Evolutionary conservation across 2,888 invertebrate genomes (phyloP).

Genomic region (Nipponacmea schrenckii): DNA sequence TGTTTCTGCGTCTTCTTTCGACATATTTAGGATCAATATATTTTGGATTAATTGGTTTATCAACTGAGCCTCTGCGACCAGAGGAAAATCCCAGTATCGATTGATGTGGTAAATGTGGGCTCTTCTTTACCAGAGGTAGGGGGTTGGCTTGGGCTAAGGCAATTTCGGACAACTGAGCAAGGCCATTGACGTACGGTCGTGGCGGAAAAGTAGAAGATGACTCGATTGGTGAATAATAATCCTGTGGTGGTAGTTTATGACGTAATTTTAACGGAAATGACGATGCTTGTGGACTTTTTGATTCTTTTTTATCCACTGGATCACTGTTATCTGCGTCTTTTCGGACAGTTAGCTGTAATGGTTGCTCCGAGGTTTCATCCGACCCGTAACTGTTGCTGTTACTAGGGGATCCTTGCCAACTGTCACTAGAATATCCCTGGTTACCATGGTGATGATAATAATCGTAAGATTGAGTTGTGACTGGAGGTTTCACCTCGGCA

Average conservation of each 20-base stretch:
- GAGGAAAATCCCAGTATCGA: background rate
- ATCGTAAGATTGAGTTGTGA: background rate
- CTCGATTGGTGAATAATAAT: slow-evolving; percentile 20
- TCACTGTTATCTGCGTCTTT: slow-evolving; percentile 21
- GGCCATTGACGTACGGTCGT: slow-evolving; percentile 48
- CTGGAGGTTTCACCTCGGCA: background rate
- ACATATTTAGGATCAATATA: slow-evolving; percentile 62
- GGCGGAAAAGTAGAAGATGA: slow-evolving; percentile 22
- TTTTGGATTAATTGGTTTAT: slow-evolving; percentile 30
- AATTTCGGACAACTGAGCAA: slow-evolving; percentile 56
- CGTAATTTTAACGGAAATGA: slow-evolving; percentile 56
- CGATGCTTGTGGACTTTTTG: slow-evolving; percentile 38
- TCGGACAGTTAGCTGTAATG: slow-evolving; percentile 38
- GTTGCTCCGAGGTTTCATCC: slow-evolving; percentile 32
- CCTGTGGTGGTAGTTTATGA: slow-evolving; percentile 45
- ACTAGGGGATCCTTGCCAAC: slow-evolving; percentile 22
- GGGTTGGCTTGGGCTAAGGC: slow-evolving; percentile 52
- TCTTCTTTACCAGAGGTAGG: slow-evolving; percentile 40
- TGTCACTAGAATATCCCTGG: slow-evolving; percentile 16
- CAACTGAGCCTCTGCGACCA: slow-evolving; percentile 11
- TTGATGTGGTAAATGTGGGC: background rate
- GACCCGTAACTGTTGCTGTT: slow-evolving; percentile 31
- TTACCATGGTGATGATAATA: background rate
- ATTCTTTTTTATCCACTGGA: slow-evolving; percentile 17
- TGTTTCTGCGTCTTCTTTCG: slow-evolving; percentile 69